Evolutionary conservation across 2,113 vertebrate species (phyloP), one percentile per base, ranked within the genome.

Genomic region (Hippocampus barbouri): DNA sequence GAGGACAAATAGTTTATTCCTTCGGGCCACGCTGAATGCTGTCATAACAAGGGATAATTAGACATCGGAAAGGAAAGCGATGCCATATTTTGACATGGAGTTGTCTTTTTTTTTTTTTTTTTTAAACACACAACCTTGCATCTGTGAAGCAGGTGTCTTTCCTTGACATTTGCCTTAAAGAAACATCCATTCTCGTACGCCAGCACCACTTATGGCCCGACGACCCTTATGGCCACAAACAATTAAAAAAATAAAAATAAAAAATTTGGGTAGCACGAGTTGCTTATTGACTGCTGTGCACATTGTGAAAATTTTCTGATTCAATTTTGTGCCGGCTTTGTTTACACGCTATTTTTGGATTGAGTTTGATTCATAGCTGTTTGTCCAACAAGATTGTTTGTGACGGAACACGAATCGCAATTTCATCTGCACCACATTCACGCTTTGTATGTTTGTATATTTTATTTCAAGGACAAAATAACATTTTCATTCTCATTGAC

Each of bases 131-230:
- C 40, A 83, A 71, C 54, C 23, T 70, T 5, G 45, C 86, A 87
- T 83, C 82, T 89, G 89, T 56, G 69, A 61, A 69, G 18, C 89
- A 90, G 84, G 83, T 78, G 43, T 41, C 47, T 54, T 77, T 57
- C 54, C 61, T 76, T 76, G 82, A 87, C 89, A 89, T 89, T 87
- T 90, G 87, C 73, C 74, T 67, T 66, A 73, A 87, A 89, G 87
- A 86, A 81, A 75, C 3, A 56, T 75, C 68, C 77, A 78, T 75
- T 65, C 18, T 5, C 20, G 8, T 62, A 38, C 78, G 82, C 62
- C 83, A 74, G 56, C 71, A 69, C 75, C 51, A 59, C 68, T 38
- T 61, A 78, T 74, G 71, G 76, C 66, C 70, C 78, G 81, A 79
- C 70, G 72, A 85, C 11, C 75, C 54, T 68, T 76, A 53, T 61